Percentiles rank a stretch among this genome's conserved stretches.
Conservation (phyloP, 2,113 vertebrate genomes). For the Acanthisitta chloris region DNA sequence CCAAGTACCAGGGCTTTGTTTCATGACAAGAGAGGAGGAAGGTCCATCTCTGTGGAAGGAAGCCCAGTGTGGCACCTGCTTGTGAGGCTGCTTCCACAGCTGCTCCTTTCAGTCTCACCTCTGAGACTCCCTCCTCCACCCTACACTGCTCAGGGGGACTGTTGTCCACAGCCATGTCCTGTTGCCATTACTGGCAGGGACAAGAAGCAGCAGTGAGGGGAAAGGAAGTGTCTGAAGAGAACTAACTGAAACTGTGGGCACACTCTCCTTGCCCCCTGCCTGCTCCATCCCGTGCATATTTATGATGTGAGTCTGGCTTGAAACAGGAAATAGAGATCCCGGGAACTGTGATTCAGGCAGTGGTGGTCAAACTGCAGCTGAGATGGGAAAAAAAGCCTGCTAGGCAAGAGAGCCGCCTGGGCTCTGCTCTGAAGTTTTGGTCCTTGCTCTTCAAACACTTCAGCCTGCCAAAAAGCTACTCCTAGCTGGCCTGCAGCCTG, state of each 20-base stretch:
- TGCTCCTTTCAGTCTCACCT: background rate
- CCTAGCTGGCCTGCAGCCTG: background rate
- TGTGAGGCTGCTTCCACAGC: background rate
- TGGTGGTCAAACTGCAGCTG: background rate
- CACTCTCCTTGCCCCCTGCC: background rate
- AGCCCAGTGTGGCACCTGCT: background rate
- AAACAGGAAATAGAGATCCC: background rate
- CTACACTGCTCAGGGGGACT: background rate
- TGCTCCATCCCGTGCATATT: background rate
- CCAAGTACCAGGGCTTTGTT: background rate
- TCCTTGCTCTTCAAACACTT: conserved; percentile 17
- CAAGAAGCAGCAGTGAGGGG: background rate
- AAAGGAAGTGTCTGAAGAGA: background rate
- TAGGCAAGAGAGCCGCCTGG: background rate
- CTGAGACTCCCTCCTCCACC: background rate
- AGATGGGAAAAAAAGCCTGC: background rate
- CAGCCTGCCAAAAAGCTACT: conserved; percentile 20
- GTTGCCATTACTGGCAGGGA: background rate
- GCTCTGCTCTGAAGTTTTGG: background rate
- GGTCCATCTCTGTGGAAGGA: background rate
- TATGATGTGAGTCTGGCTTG: background rate
- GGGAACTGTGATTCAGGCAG: background rate
- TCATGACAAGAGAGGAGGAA: background rate
- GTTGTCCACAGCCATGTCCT: background rate
- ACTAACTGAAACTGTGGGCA: background rate